A percentile compares a stretch with the other conserved stretches of the same genome.
phyloP scores from a whole-genome alignment of 2,888 invertebrate genomes.

The Tiliacea aurago region DNA sequence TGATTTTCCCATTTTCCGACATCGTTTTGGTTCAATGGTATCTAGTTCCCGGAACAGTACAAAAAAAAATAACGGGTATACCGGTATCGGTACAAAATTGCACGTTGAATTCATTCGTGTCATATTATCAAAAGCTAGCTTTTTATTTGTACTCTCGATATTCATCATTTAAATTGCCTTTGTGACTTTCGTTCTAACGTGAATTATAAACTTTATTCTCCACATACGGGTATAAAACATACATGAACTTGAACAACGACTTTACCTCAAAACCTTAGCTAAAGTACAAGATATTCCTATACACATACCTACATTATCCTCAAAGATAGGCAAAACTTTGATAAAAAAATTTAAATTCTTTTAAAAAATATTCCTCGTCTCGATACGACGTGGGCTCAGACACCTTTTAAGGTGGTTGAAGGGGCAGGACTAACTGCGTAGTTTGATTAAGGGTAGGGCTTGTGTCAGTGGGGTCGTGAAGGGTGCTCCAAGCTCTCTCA shows the following conservation, averaged over 20 bases:
- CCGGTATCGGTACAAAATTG: conserved; percentile 11
- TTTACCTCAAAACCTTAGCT: background rate
- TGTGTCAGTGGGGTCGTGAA: conserved; percentile 69
- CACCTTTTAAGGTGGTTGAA: conserved; percentile 58
- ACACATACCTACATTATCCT: background rate
- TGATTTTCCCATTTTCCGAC: conserved; percentile 32
- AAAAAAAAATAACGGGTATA: conserved; percentile 14
- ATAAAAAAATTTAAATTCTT: conserved; percentile 12
- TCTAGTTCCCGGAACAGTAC: conserved; percentile 14
- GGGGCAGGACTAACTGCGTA: conserved; percentile 67
- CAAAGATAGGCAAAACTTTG: background rate
- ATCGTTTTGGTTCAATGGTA: conserved; percentile 20
- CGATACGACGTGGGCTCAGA: conserved; percentile 58
- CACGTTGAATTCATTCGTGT: conserved; percentile 15
- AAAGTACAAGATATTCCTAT: background rate
- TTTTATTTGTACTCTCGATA: background rate
- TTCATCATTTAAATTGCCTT: conserved; percentile 1
- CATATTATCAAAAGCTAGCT: conserved; percentile 19
- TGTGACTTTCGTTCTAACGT: background rate
- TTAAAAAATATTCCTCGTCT: conserved; percentile 38
- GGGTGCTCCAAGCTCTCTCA: conserved; percentile 64
- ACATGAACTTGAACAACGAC: background rate
- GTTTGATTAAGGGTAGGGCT: conserved; percentile 74
- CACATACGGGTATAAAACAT: background rate
- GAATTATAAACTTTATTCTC: background rate